A percentile compares a stretch with the other conserved stretches of the same genome.
phyloP scores from a whole-genome alignment of 2,888 invertebrate species.

The Thecophora atra region DNA sequence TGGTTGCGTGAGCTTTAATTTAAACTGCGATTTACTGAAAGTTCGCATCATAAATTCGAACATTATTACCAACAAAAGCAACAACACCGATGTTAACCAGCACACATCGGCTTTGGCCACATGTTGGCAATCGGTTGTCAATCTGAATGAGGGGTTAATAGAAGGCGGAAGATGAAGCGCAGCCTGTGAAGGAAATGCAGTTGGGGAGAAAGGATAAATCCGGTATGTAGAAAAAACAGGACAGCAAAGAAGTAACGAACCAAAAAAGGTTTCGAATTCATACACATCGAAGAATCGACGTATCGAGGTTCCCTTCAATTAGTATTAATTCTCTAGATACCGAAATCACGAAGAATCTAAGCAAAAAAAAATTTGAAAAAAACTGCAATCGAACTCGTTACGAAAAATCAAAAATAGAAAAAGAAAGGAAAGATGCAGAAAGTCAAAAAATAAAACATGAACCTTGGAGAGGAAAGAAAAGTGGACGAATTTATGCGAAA shows the following conservation, averaged over 20 bases:
- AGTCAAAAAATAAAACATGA: neutral
- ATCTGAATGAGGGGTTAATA: neutral
- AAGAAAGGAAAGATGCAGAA: too few relatives aligned
- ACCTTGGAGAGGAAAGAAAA: neutral
- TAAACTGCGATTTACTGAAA: conserved; percentile 5
- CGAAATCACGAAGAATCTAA: neutral
- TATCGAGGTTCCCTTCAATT: conserved; percentile 40
- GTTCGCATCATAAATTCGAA: conserved; percentile 22
- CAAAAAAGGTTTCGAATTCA: conserved; percentile 35
- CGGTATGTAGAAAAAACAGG: neutral
- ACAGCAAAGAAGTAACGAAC: neutral
- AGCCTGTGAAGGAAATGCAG: conserved; percentile 17
- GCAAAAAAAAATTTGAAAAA: neutral
- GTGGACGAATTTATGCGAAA: neutral
- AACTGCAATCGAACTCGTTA: neutral
- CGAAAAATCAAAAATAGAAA: conserved; percentile 2
- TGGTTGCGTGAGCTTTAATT: conserved; percentile 8
- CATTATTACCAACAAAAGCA: neutral
- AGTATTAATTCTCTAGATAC: conserved; percentile 33
- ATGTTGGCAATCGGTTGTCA: conserved; percentile 36
- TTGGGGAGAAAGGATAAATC: neutral
- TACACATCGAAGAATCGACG: conserved; percentile 35
- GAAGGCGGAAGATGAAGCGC: too few relatives aligned
- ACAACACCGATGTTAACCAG: neutral
- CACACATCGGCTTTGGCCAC: conserved; percentile 31